These are phyloP conservation scores for Anolis sagrei DNA, from an alignment of 2,113 vertebrate genomes.

Conservation along the genomic window DNA sequence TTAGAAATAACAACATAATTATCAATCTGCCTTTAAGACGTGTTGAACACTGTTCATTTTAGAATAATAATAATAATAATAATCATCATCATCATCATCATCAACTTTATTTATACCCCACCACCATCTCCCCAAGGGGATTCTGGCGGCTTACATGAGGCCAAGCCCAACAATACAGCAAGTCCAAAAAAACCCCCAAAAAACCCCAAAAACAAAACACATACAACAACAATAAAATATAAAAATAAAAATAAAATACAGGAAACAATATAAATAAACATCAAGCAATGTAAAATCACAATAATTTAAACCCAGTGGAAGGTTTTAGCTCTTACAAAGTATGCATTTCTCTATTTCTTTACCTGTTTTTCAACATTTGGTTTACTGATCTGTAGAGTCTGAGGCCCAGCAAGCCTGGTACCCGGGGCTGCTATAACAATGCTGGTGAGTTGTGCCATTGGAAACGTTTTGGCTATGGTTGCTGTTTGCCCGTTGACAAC, in stretches of 20 bases:
- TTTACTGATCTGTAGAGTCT: constrained; percentile 96
- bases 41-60: not conserved
- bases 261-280: too few relatives aligned
- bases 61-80: not conserved
- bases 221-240: too few relatives aligned
- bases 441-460: constrained; percentile 90
- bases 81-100: too few relatives aligned
- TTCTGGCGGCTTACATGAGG: too few relatives aligned
- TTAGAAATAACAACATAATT: constrained; percentile 21
- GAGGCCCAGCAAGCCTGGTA: constrained; percentile 83
- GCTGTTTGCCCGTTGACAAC: constrained; percentile 95
- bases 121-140: too few relatives aligned
- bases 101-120: too few relatives aligned
- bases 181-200: too few relatives aligned
- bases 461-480: constrained; percentile 86
- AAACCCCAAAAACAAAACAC: too few relatives aligned
- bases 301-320: too few relatives aligned
- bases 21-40: constrained; percentile 45
- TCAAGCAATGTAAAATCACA: too few relatives aligned
- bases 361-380: constrained; percentile 92
- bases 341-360: constrained; percentile 42
- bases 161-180: too few relatives aligned
- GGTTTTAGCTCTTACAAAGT: not conserved
- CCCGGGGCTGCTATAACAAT: constrained; percentile 92
- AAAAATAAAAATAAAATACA: too few relatives aligned